Percentiles rank a stretch among this genome's conserved stretches.
Conservation (phyloP, 2,113 vertebrate genomes). For the Delphinus delphis region DNA sequence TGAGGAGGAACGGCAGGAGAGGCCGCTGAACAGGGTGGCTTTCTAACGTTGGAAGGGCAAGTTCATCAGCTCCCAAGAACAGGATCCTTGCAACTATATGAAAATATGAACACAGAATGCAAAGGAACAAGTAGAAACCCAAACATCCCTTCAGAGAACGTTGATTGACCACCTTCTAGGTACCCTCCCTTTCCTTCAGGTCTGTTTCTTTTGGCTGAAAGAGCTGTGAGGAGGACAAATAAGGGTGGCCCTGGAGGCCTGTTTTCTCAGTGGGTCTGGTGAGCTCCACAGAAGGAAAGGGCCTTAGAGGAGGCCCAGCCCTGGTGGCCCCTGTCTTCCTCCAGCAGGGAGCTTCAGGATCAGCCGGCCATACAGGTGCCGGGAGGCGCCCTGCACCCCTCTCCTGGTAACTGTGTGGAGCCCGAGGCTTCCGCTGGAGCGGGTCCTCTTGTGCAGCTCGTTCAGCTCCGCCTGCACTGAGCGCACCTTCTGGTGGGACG, state of each 20-base stretch:
- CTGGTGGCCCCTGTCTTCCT: not conserved
- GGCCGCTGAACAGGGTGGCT: not conserved
- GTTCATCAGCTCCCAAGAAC: not conserved
- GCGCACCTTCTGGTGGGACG: not conserved
- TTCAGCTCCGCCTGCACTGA: not conserved
- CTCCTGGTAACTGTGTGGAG: not conserved
- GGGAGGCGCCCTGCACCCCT: not conserved
- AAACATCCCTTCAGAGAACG: not conserved
- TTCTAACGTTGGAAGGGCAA: not conserved
- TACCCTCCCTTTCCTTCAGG: not conserved
- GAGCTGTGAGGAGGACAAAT: not conserved
- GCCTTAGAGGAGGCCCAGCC: not conserved
- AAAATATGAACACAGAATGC: not conserved
- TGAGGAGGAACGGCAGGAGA: not conserved
- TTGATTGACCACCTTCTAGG: not conserved
- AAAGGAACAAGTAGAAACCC: not conserved
- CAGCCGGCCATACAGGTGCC: fast-evolving
- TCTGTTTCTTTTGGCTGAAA: not conserved
- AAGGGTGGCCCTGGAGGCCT: not conserved
- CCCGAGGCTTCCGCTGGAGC: not conserved
- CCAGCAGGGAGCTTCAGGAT: not conserved
- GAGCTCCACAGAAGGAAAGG: not conserved
- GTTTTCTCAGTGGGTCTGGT: not conserved
- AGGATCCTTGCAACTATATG: not conserved
- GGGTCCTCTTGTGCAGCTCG: not conserved